Evolutionary conservation across 2,113 vertebrate species (phyloP).

Genomic region (Perognathus longimembris): DNA sequence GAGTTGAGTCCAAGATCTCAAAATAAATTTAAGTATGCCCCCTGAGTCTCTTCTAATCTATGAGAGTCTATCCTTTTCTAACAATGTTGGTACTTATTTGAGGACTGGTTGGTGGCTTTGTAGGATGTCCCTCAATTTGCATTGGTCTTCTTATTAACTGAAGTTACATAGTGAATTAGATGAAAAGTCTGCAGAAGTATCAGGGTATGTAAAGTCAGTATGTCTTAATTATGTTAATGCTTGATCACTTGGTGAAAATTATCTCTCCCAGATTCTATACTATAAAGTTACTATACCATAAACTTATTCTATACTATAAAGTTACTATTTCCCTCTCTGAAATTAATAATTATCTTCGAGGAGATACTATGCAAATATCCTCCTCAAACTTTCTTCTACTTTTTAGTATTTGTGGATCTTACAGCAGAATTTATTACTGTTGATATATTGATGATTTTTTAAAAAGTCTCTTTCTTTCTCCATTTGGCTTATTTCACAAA

Average conservation of each 20-base stretch:
- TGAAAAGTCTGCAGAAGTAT: neutral
- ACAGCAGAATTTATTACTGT: neutral
- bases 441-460: neutral
- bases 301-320: neutral
- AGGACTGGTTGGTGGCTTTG: neutral
- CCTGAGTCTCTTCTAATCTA: neutral
- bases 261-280: neutral
- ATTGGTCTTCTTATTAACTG: neutral
- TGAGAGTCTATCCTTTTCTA: neutral
- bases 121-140: neutral
- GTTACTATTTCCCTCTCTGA: neutral
- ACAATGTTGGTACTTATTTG: neutral
- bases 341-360: neutral
- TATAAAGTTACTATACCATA: neutral
- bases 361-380: neutral
- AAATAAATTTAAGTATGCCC: neutral
- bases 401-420: neutral
- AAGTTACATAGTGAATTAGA: neutral
- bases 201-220: accelerated
- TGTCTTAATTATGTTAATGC: neutral
- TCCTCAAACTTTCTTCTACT: neutral
- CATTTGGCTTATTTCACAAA: neutral
- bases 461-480: neutral
- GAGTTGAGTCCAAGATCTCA: neutral
- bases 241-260: neutral